Evolutionary conservation across 2,888 invertebrate genomes (phyloP), one percentile per base, ranked within the genome.

Genomic region (Hydrotaea cyrtoneurina): DNA sequence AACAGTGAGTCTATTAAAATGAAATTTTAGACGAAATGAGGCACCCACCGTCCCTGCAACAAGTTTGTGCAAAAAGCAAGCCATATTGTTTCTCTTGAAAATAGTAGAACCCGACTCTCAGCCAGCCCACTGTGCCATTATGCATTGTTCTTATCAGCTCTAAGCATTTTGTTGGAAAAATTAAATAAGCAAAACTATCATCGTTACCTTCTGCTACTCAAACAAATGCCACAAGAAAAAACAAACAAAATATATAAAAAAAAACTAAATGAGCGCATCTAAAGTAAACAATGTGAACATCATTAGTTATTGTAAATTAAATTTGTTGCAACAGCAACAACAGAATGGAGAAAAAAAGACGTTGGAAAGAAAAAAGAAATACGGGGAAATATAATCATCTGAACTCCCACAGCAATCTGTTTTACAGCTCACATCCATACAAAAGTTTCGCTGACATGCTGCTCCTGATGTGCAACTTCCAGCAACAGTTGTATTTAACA

Each of bases 241-340:
- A 3, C 2, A 53, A n/a, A 17, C 3, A 17, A 53, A 53, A 13
- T 5, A 8, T 2, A 31, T 2, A n/a, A 53, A 4, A 53, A 21
- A n/a, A 21, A 19, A n/a, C n/a, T n/a, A n/a, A 7, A 55, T 21
- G 21, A 59, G 26, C 26, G 15, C 15, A 59, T 59, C 59, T 15
- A 66, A 64, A 31, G 43, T 66, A 19, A 66, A 46, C 69, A 69
- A 23, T n/a, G 21, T 23, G 13, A 66, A 4, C 43, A 11, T 66
- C 69, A 69, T 69, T 69, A 46, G 46, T 69, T 69, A 46, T 69
- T 69, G 21, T 46, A 69, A 69, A 69, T 46, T 69, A 69, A 69
- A 69, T 69, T 69, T 46, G 69, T 46, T 69, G 8, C 17, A 66
- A 66, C 66, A 66, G 17, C 31, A 66, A 39, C 62, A 31, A 17